Evolutionary conservation across 2,888 invertebrate genomes (phyloP), one percentile per base, ranked within the genome.

Genomic region (Podabrus alpinus): DNA sequence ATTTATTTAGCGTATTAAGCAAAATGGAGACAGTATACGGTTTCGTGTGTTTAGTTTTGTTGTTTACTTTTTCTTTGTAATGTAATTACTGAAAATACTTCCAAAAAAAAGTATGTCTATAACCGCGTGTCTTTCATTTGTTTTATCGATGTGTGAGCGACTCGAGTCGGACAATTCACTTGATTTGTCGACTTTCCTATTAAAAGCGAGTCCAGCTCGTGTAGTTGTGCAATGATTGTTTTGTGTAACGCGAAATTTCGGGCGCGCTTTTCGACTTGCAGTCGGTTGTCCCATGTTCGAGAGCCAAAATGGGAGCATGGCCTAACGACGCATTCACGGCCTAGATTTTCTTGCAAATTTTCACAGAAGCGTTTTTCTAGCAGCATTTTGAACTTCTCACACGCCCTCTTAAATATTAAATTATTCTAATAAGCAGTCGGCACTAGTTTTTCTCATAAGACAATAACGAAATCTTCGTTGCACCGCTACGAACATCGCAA

Each of bases 141-240:
- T 69, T 73, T 73, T 59, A 45, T 45, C 45, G 45, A 45, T 45
- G 45, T 45, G 45, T n/a, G 45, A 45, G 45, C 45, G 9, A 45
- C 45, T 45, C 45, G n/a, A 45, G 45, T 45, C 45, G 45, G n/a
- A 45, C 45, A 45, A 45, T 15, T 68, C 29, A 15, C 24, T 67
- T 11, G 17, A 17, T n/a, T 59, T 59, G 17, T 68, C 9, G 17
- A 29, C 10, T 17, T 45, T 70, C 17, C 15, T 71, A 59, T 15
- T 15, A n/a, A 29, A 19, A 24, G 15, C 9, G 59, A 66, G 15
- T 73, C 62, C 61, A 19, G 29, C 29, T 69, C 59, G 60, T 61
- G 64, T 73, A 72, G 75, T 75, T 72, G 62, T 75, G 75, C 75
- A 75, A 75, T 72, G 75, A 75, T 62, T 72, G 45, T 62, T 66